Percentiles rank a stretch among this genome's conserved stretches.
Evolutionary conservation across 2,888 invertebrate genomes (phyloP).

Genomic region (Ornithoptera alexandrae): DNA sequence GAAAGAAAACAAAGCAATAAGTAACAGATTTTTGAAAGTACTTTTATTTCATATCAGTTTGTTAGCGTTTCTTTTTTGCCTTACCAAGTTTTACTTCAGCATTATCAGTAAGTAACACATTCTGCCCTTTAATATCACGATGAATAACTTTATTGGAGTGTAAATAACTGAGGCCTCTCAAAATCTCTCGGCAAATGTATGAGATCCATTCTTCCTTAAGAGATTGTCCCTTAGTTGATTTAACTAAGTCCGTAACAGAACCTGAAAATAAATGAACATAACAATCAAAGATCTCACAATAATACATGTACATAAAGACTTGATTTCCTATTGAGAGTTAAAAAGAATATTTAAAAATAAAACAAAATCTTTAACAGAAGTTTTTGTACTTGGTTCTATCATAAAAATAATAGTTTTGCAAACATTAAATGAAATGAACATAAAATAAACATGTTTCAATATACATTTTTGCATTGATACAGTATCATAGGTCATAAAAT

Average conservation of each 20-base stretch:
- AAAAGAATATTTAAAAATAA: too few species aligned
- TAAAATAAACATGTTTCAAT: background rate
- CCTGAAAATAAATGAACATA: slow-evolving; percentile 66
- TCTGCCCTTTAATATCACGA: slow-evolving; percentile 99
- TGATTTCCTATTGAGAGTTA: too few species aligned
- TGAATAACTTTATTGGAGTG: slow-evolving; percentile 99
- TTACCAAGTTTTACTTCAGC: slow-evolving; percentile 99
- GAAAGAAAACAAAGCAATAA: slow-evolving; percentile 31
- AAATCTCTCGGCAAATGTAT: slow-evolving; percentile 97
- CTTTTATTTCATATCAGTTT: background rate
- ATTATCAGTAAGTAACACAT: slow-evolving; percentile 99
- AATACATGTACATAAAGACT: too few species aligned
- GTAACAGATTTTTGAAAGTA: background rate
- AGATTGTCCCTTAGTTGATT: slow-evolving; percentile 98
- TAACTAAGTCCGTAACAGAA: slow-evolving; percentile 99
- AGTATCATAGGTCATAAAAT: background rate
- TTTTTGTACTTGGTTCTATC: too few species aligned
- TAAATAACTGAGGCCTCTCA: slow-evolving; percentile 97
- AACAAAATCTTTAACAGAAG: too few species aligned
- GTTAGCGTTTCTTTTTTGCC: slow-evolving; percentile 33
- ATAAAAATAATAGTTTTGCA: too few species aligned
- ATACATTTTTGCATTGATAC: background rate
- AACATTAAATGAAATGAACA: background rate
- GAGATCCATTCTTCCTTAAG: slow-evolving; percentile 99
- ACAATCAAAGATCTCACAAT: background rate